Conservation (phyloP, 2,888 invertebrate genomes). For the Trichogramma dendrolimi region DNA sequence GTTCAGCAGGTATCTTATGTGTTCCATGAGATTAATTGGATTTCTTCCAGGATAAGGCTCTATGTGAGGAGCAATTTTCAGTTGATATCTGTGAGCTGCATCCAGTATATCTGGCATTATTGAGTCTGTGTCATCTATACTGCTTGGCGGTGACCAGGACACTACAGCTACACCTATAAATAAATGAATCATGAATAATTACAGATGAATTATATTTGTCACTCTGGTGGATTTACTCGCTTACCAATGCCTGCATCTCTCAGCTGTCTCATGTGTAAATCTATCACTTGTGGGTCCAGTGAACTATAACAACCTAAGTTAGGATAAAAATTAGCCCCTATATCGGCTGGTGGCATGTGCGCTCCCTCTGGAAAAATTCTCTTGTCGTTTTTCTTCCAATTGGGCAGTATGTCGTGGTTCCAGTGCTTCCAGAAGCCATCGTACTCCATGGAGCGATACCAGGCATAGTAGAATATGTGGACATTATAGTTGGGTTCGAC, state of each 20-base stretch:
- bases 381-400: slow-evolving; percentile 49
- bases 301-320: slow-evolving; percentile 57
- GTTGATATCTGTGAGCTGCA: slow-evolving; percentile 52
- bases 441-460: slow-evolving; percentile 44
- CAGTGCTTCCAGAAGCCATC: slow-evolving; percentile 46
- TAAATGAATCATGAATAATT: slow-evolving; percentile 4
- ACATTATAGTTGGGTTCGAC: slow-evolving; percentile 44
- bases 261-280: slow-evolving; percentile 61
- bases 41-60: slow-evolving; percentile 58
- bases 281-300: slow-evolving; percentile 53
- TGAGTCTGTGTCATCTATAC: slow-evolving; percentile 49
- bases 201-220: neutral
- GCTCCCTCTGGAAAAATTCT: slow-evolving; percentile 52
- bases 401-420: slow-evolving; percentile 46
- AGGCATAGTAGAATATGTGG: slow-evolving; percentile 47
- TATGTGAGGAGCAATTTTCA: slow-evolving; percentile 60
- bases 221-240: neutral
- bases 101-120: slow-evolving; percentile 50
- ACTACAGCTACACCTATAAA: slow-evolving; percentile 53
- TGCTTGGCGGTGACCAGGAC: slow-evolving; percentile 57
- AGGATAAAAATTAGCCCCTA: slow-evolving; percentile 58
- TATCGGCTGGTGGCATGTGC: slow-evolving; percentile 57
- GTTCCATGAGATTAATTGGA: slow-evolving; percentile 53
- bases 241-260: slow-evolving; percentile 57
- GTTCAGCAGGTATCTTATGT: slow-evolving; percentile 52